These are phyloP conservation scores for Brassicogethes aeneus DNA, from an alignment of 2,888 invertebrate species.

Conservation along the genomic window DNA sequence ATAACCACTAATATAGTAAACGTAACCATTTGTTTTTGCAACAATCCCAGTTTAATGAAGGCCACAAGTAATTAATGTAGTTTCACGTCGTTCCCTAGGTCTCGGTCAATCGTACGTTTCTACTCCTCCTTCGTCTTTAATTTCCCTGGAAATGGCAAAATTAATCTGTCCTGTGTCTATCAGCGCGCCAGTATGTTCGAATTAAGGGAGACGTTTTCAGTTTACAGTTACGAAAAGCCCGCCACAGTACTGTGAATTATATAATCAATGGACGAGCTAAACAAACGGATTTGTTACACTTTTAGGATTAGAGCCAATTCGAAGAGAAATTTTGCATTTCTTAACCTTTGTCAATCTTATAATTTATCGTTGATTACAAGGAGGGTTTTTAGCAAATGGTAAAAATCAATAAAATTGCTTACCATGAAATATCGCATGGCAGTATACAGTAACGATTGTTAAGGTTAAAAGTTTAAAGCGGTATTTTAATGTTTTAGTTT, in stretches of 20 bases:
- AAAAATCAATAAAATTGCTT: too few species aligned
- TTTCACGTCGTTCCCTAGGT: not conserved
- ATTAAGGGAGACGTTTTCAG: slow-evolving; percentile 14
- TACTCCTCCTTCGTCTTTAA: slow-evolving; percentile 11
- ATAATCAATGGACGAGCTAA: too few species aligned
- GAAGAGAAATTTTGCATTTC: too few species aligned
- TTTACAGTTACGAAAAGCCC: slow-evolving; percentile 11
- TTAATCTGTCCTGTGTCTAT: slow-evolving; percentile 18
- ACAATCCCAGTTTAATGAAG: not conserved
- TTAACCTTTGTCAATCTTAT: too few species aligned
- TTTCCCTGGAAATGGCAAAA: slow-evolving; percentile 14
- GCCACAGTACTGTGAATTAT: not conserved
- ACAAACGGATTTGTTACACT: not conserved
- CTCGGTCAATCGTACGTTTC: not conserved
- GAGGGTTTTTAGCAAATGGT: too few species aligned
- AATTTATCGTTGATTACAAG: too few species aligned
- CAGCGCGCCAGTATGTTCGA: slow-evolving; percentile 15
- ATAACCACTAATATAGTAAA: not conserved
- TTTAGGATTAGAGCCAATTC: too few species aligned
- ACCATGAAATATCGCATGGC: too few species aligned
- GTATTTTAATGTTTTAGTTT: too few species aligned
- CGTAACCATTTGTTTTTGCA: not conserved
- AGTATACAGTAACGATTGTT: too few species aligned
- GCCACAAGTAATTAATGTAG: not conserved
- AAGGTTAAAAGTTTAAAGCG: too few species aligned